Conservation (phyloP, 2,888 invertebrate species). For the Gnatocerus cornutus region DNA sequence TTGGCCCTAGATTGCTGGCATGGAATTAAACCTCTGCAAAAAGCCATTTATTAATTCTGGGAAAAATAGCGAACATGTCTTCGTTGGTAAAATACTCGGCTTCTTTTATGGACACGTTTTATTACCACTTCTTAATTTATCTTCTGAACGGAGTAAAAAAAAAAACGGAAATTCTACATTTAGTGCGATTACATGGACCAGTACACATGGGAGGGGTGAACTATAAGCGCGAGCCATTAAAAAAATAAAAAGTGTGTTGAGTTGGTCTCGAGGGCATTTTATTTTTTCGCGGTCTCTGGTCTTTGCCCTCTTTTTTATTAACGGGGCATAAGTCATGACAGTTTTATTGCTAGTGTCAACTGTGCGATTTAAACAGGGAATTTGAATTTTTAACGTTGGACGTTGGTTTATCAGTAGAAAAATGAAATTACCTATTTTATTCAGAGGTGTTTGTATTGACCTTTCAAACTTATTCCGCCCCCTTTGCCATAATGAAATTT, state of each 20-base stretch:
- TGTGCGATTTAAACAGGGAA: conserved; percentile 6
- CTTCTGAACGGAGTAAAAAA: not conserved
- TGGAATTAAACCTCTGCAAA: conserved; percentile 29
- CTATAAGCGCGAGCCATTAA: conserved; percentile 26
- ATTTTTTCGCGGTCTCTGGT: conserved; percentile 16
- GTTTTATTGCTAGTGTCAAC: conserved; percentile 4
- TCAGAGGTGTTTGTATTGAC: no score
- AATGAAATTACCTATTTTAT: no score
- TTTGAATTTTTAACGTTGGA: conserved; percentile 3
- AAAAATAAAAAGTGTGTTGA: conserved; percentile 40
- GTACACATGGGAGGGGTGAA: conserved; percentile 9
- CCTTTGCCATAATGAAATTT: not conserved
- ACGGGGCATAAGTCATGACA: conserved; percentile 10
- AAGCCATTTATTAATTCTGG: conserved; percentile 13
- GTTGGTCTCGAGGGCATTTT: conserved; percentile 28
- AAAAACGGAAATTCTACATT: conserved; percentile 5
- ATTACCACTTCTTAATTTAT: conserved; percentile 8
- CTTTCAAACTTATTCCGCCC: no score
- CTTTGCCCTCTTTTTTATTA: conserved; percentile 12
- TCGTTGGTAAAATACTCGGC: not conserved
- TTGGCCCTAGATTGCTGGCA: conserved; percentile 40
- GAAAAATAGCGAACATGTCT: not conserved
- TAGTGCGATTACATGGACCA: conserved; percentile 7
- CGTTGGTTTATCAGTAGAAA: no score
- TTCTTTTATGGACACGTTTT: conserved; percentile 5